Base-by-base conservation (phyloP, 2,113 vertebrate species). In the Hippocampus mohnikei region DNA sequence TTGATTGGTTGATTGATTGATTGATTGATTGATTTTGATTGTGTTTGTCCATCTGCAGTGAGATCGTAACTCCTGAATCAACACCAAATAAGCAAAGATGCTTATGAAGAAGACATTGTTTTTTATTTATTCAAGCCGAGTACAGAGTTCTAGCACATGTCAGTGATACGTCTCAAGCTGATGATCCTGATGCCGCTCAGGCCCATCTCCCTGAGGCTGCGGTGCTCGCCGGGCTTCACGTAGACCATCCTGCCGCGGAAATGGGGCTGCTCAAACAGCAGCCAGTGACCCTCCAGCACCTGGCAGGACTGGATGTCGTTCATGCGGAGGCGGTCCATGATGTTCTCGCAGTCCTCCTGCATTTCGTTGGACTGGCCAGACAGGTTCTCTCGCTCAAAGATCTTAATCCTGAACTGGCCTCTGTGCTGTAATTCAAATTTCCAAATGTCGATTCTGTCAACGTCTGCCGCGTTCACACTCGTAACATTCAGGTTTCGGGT, bases 161-260 rank as follows among this genome's bases (percentile, higher is more conserved):
- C 91, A 13, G 69, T 90, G 81, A 92, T 91, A 2, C 89, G 88
- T 74, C 77, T 91, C 88, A 92, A 91, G 88, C 90, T 91, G 85
- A 87, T 87, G 72, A 84, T 80, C 79, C 66, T 89, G 60, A 64
- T 82, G 13, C 77, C 13, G 2, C 85, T 83, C 62, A 70, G 41
- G 0, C 84, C 81, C 79, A 85, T 76, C 0, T 86, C 72, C 71
- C 53, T 85, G 81, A 88, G 84, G 84, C 72, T 89, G 67, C 83
- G 82, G 87, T 91, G 87, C 81, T 91, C 89, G 40, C 88, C 87
- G 0, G 89, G 89, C 74, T 82, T 89, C 70, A 91, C 40, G 80
- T 89, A 90, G 27, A 81, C 81, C 90, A 88, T 87, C 70, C 78
- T 87, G 81, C 90, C 90, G 73, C 79, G 88, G 87, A 77, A 93